Evolutionary conservation across 2,113 vertebrate genomes (phyloP), one percentile per base, ranked within the genome.

Genomic region (Parotia lawesii): DNA sequence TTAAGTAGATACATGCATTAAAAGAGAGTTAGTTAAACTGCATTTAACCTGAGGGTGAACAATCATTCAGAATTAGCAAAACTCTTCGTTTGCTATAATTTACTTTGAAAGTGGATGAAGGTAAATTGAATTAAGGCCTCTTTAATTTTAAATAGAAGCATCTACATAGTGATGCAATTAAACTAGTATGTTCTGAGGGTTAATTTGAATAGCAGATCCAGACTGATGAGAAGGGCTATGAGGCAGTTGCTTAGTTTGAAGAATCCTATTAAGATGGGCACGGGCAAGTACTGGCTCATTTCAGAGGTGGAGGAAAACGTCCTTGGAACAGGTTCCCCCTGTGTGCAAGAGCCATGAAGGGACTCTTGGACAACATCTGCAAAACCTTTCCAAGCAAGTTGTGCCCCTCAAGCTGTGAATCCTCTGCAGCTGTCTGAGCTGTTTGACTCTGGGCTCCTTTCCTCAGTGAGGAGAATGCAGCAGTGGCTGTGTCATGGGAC

Each of bases 1-100:
- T 84, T 77, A 92, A 74, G 48, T 84, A 71, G 65, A 40, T 67
- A 47, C 37, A 47, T 73, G 38, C 5, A 50, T 94, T 88, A 92
- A 58, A 86, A 90, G 47, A 86, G 79, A 85, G 38, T 90, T 73
- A 44, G 78, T 77, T 92, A 93, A 94, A 93, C 79, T 80, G 71
- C 40, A 29, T 91, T 96, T 90, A 95, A 87, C 89, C 69, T 92
- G 82, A 90, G 76, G 75, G 57, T 94, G 91, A 96, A 85, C 86
- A 88, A 85, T 92, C 75, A 87, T 81, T 94, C 80, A 90, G 91
- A 95, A 90, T 93, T 94, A 90, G 65, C 19, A 40, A 40, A 93
- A 90, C 44, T 95, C 86, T 96, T 92, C 38, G 72, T 95, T 95
- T 95, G 57, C 80, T 92, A 8, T 95, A 64, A 95, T 96, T 94